A percentile compares a stretch with the other conserved stretches of the same genome.
Evolutionary conservation across 2,888 invertebrate species (phyloP).

Genomic region (Selenia dentaria): DNA sequence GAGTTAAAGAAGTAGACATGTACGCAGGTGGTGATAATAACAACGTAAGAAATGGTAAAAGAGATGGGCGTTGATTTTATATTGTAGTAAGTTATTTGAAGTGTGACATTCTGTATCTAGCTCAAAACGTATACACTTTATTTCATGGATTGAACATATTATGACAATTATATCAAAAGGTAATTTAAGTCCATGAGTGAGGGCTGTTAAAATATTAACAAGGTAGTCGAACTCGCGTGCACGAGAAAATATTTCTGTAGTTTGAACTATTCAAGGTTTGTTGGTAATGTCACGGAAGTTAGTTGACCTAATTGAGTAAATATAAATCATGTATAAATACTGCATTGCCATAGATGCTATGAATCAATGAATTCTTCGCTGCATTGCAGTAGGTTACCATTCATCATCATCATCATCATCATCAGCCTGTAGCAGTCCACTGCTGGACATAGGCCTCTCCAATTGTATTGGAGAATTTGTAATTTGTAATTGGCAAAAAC

Average conservation of each 20-base stretch:
- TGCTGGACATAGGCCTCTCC: too few relatives aligned
- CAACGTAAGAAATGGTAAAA: constrained; percentile 41
- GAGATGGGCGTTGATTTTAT: constrained; percentile 43
- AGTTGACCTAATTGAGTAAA: background rate
- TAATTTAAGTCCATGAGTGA: too few relatives aligned
- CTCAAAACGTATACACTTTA: background rate
- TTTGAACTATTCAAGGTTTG: background rate
- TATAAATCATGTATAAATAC: too few relatives aligned
- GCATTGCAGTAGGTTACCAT: background rate
- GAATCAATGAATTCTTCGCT: background rate
- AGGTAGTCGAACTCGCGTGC: background rate
- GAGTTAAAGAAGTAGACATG: constrained; percentile 49
- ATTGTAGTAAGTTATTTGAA: too few relatives aligned
- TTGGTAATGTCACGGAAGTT: background rate
- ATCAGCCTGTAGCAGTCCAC: too few relatives aligned
- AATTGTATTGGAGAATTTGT: too few relatives aligned
- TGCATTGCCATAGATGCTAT: too few relatives aligned
- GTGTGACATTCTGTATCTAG: too few relatives aligned
- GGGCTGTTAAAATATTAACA: background rate
- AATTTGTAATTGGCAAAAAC: too few relatives aligned
- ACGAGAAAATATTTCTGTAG: background rate
- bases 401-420: too few relatives aligned
- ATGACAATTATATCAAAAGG: too few relatives aligned
- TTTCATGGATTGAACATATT: too few relatives aligned
- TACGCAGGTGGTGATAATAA: constrained; percentile 67